These are phyloP conservation scores for Drosophila quadrilineata DNA, from an alignment of 1,140 invertebrate genomes.

Conservation along the genomic window DNA sequence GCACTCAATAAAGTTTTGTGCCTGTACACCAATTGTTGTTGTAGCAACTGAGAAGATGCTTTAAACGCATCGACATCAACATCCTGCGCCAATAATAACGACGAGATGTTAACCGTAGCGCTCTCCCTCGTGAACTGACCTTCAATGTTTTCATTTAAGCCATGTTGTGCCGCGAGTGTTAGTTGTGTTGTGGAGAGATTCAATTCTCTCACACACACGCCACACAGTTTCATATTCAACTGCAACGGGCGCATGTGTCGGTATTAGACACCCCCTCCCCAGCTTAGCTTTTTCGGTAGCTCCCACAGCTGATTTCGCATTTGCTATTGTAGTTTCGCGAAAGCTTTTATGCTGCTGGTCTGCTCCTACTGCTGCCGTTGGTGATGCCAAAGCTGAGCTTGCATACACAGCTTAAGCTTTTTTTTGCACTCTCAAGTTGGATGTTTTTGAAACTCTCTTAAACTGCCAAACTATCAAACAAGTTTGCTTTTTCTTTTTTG, in stretches of 20 bases:
- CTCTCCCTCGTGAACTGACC: constrained; percentile 70
- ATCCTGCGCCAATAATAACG: constrained; percentile 23
- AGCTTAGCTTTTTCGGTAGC: too few species aligned
- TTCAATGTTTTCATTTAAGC: constrained; percentile 51
- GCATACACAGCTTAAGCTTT: too few species aligned
- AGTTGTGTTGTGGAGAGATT: constrained; percentile 55
- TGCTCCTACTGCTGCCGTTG: too few species aligned
- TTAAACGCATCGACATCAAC: too few species aligned
- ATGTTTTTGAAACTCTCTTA: too few species aligned
- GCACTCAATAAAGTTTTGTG: constrained; percentile 55
- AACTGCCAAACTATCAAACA: too few species aligned
- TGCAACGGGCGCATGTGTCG: constrained; percentile 38
- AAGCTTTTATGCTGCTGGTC: too few species aligned
- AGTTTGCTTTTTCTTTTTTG: too few species aligned
- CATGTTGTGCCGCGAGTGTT: constrained; percentile 33
- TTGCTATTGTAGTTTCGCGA: constrained; percentile 71
- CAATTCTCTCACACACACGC: constrained; percentile 31
- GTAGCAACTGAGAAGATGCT: neutral
- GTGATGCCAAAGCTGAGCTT: too few species aligned
- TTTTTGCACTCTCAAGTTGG: too few species aligned
- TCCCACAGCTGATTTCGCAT: constrained; percentile 51
- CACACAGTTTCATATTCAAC: constrained; percentile 21
- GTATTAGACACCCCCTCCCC: constrained; percentile 9
- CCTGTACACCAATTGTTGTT: constrained; percentile 26
- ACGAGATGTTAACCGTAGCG: constrained; percentile 49